phyloP scores from a whole-genome alignment of 1,140 invertebrate genomes.

The Listronotus bonariensis region DNA sequence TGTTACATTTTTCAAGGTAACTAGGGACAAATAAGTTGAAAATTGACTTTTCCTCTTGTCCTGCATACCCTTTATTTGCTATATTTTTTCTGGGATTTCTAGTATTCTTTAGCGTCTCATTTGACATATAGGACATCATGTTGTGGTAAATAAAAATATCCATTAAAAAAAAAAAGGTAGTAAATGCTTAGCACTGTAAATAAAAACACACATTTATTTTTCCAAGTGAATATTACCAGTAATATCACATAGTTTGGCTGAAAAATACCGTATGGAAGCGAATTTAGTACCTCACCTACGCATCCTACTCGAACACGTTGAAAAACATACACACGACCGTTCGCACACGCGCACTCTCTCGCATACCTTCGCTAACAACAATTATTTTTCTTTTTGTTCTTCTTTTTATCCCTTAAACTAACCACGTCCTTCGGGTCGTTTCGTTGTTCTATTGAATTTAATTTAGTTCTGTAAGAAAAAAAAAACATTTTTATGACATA shows the following conservation, averaged over 20 bases:
- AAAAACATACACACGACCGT: conserved; percentile 2
- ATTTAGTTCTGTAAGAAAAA: conserved; percentile 56
- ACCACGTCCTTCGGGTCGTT: conserved; percentile 63
- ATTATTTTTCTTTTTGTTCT: conserved; percentile 57
- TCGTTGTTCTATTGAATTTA: conserved; percentile 64
- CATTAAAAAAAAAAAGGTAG: no score
- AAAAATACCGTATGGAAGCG: conserved; percentile 16
- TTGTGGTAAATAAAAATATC: no score
- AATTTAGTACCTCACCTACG: neutral
- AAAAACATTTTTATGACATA: conserved; percentile 39
- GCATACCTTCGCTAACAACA: conserved; percentile 39
- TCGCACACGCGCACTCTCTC: conserved; percentile 12
- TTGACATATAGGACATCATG: no score
- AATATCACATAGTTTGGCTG: conserved; percentile 28
- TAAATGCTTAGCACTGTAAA: no score
- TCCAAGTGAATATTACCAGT: neutral
- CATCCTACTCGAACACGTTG: conserved; percentile 11
- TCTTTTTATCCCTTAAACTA: conserved; percentile 61
- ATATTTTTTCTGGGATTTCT: no score
- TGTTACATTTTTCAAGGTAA: no score
- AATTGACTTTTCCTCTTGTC: no score
- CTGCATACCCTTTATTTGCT: no score
- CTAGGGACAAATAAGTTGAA: no score
- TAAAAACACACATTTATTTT: no score
- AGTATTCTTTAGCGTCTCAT: no score